Conservation (phyloP, 2,797 vertebrate species). For the Typhlichthys eigenmanni region DNA sequence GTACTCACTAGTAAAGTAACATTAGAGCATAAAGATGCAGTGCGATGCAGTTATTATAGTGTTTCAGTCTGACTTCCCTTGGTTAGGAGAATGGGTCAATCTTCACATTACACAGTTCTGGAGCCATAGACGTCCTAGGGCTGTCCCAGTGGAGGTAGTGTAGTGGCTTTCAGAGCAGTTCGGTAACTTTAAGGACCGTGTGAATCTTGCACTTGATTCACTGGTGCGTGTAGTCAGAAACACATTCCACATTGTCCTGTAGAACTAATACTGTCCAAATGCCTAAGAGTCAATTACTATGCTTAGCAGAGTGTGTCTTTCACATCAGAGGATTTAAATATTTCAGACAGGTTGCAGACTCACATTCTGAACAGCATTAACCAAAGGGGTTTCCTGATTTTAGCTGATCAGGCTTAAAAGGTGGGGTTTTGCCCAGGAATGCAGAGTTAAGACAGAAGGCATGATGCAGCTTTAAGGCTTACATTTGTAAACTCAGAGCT, state of each 20-base stretch:
- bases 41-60: too few species aligned
- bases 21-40: too few species aligned
- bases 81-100: background rate
- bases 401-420: conserved; percentile 22
- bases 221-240: too few species aligned
- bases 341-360: conserved; percentile 20
- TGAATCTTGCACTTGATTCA: too few species aligned
- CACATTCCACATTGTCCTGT: too few species aligned
- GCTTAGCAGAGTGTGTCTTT: conserved; percentile 7
- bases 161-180: too few species aligned
- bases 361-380: conserved; percentile 33
- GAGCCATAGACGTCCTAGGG: background rate
- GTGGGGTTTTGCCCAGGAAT: conserved; percentile 19
- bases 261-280: background rate
- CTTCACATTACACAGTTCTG: conserved; percentile 16
- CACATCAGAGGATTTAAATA: background rate
- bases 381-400: conserved; percentile 38
- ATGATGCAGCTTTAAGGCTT: background rate
- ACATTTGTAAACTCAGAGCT: background rate
- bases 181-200: too few species aligned
- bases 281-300: conserved; percentile 2
- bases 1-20: too few species aligned
- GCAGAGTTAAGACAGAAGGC: background rate
- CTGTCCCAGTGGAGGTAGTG: too few species aligned
- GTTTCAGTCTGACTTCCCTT: too few species aligned